Conservation (phyloP, 2,797 vertebrate genomes). For the Anomalospiza imberbis region DNA sequence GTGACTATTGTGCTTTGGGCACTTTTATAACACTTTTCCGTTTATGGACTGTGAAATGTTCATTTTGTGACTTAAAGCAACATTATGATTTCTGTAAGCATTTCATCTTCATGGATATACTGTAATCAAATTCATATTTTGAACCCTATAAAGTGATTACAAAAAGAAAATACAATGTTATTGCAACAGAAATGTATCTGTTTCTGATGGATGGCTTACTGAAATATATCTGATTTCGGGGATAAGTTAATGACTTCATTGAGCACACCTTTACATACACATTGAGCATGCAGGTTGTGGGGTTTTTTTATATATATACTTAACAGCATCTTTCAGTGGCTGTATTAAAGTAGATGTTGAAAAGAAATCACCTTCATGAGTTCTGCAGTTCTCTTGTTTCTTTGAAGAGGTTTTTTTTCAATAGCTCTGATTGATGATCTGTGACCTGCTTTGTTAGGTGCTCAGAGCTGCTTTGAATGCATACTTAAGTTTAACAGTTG, state of each 20-base stretch:
- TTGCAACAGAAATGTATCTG: conserved; percentile 45
- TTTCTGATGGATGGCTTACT: conserved; percentile 63
- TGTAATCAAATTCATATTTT: conserved; percentile 67
- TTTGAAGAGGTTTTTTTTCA: not conserved
- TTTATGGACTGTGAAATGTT: conserved; percentile 21
- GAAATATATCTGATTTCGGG: conserved; percentile 49
- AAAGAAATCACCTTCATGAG: conserved; percentile 6
- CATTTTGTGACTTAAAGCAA: conserved; percentile 62
- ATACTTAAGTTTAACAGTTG: conserved; percentile 17
- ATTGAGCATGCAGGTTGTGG: not conserved
- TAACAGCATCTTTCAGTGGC: conserved; percentile 1
- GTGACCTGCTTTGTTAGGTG: conserved; percentile 26
- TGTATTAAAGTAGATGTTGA: not conserved
- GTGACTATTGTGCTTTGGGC: not conserved
- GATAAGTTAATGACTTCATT: conserved; percentile 43
- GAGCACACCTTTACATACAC: conserved; percentile 39
- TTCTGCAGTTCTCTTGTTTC: conserved; percentile 11
- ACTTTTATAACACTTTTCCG: not conserved
- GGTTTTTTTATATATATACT: not conserved
- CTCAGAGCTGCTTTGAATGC: conserved; percentile 2
- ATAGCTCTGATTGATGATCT: not conserved
- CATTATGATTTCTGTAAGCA: conserved; percentile 65
- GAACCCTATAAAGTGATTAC: conserved; percentile 61
- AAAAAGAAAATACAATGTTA: conserved; percentile 56
- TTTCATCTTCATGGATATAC: conserved; percentile 61